A percentile compares a stretch with the other conserved stretches of the same genome.
phyloP scores from a whole-genome alignment of 2,888 invertebrate species.

The Melanostoma mellinum region DNA sequence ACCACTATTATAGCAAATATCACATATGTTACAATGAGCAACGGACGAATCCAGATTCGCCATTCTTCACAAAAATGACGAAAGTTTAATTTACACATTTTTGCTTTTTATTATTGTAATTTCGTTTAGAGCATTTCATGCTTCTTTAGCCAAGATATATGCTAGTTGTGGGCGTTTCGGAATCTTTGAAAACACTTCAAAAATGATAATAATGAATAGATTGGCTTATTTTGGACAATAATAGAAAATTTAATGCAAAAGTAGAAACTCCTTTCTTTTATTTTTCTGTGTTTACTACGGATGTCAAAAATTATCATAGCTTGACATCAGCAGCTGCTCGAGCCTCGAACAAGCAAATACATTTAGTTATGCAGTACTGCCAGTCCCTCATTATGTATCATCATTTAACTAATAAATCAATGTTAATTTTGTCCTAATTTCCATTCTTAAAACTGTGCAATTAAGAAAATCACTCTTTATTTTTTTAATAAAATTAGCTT shows the following conservation, averaged over 20 bases:
- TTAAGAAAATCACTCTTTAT: no score
- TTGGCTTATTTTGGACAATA: constrained; percentile 18
- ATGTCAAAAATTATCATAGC: constrained; percentile 46
- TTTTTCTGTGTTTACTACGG: constrained; percentile 61
- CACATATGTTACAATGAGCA: constrained; percentile 90
- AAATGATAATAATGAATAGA: background rate
- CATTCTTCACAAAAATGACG: constrained; percentile 84
- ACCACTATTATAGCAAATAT: constrained; percentile 92
- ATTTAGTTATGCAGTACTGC: constrained; percentile 10
- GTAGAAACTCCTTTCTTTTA: constrained; percentile 48
- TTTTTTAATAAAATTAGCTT: no score
- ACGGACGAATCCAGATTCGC: constrained; percentile 95
- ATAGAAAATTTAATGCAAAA: constrained; percentile 35
- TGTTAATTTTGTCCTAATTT: no score
- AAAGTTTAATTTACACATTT: constrained; percentile 77
- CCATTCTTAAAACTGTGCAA: no score
- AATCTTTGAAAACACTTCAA: background rate
- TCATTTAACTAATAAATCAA: background rate
- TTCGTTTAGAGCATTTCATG: constrained; percentile 51
- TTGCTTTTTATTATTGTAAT: constrained; percentile 23
- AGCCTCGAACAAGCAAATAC: constrained; percentile 34
- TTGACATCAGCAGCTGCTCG: constrained; percentile 61
- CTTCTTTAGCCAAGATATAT: constrained; percentile 31
- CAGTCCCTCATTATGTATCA: background rate
- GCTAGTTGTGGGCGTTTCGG: constrained; percentile 15